Conservation (phyloP, 1,140 invertebrate genomes). For the Drosophila micromelanica region DNA sequence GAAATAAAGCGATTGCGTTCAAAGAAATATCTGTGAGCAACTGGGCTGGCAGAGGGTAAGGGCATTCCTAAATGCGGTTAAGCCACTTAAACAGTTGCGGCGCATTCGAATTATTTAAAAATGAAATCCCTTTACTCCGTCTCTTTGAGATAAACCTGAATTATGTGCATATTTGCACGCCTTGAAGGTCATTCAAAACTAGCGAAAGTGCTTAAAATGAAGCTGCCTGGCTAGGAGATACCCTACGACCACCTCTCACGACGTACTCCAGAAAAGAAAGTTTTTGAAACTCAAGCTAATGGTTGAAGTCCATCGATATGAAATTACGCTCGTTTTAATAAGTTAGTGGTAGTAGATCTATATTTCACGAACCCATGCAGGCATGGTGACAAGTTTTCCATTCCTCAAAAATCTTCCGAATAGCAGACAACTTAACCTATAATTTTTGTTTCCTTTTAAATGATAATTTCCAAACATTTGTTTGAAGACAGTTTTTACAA, state of each 20-base stretch:
- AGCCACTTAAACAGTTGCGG: background rate
- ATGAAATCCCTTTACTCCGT: background rate
- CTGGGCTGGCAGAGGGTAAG: background rate
- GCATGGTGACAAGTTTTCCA: too few relatives aligned
- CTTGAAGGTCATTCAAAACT: background rate
- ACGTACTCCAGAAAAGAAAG: background rate
- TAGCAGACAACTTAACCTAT: too few relatives aligned
- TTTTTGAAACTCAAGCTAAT: too few relatives aligned
- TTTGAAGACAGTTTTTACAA: too few relatives aligned
- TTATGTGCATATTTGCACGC: background rate
- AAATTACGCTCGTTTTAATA: too few relatives aligned
- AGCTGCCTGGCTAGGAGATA: background rate
- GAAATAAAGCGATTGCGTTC: slow-evolving; percentile 21
- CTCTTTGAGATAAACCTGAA: background rate
- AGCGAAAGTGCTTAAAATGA: background rate
- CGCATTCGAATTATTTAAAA: background rate
- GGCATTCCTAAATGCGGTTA: background rate
- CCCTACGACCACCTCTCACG: background rate
- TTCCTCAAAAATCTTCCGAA: too few relatives aligned
- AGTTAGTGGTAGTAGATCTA: too few relatives aligned
- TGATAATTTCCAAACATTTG: too few relatives aligned
- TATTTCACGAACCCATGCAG: too few relatives aligned
- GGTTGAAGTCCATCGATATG: too few relatives aligned
- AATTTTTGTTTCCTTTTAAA: too few relatives aligned
- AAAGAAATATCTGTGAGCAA: slow-evolving; percentile 13